Base-by-base conservation (phyloP, 64 coral and sea anemone genomes). In the Actinia tenebrosa region DNA sequence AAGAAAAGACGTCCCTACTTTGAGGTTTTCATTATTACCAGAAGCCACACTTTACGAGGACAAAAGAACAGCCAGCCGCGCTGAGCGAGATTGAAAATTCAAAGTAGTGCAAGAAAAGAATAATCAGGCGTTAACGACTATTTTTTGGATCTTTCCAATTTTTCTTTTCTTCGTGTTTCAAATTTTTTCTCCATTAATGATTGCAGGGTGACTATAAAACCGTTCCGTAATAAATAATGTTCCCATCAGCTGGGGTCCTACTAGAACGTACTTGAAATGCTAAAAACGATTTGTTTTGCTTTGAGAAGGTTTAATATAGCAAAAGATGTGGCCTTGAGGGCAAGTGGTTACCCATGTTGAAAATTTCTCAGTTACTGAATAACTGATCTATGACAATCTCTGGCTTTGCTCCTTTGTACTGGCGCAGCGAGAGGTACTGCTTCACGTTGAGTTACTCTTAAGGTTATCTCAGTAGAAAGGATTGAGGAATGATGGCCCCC, bases 261-360 rank as follows among this genome's bases (percentile, higher is more conserved):
- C 64, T 30, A 81, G 86, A 86, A 81, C 83, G 82, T 91, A 56
- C 71, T 64, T 80, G 69, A 86, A 64, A 87, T 91, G 89, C 89
- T 86, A 62, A 44, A 81, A 64, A 53, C n/a, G 85, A 54, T 17
- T 86, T 91, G 89, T 91, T 86, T 66, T 86, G 84, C 56, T 64
- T 91, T 87, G 20, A 56, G 20, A 86, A 50, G 13, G 75, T 77
- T 90, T 84, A 90, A 90, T 75, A 91, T 81, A 81, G 43, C 43
- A 81, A 22, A 17, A 81, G 50, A 22, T 19, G 45, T 50, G 43
- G 79, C 79, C 79, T 81, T 52, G 43, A 81, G 43, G 79, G 79
- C 50, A 81, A 37, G 16, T 50, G 3, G 26, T 26, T 30, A 13
- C 26, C 69, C 69, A 30, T 75, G 69, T 75, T 75, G 69, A 75